Evolutionary conservation across 2,888 invertebrate genomes (phyloP).

Genomic region (Chalcis sispes): DNA sequence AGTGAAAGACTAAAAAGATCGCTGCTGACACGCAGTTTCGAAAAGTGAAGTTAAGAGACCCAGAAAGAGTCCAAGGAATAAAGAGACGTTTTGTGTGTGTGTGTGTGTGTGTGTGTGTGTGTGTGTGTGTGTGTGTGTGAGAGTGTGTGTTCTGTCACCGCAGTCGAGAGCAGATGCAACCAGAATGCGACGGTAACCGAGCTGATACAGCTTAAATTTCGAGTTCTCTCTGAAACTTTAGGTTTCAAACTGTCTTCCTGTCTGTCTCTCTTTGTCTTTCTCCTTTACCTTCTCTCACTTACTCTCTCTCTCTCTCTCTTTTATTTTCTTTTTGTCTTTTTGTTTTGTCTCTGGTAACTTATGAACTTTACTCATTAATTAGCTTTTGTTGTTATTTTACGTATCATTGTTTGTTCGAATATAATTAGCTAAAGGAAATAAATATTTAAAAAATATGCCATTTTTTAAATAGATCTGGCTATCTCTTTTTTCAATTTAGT

Average conservation of each 20-base stretch:
- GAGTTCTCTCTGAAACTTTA: slow-evolving; percentile 18
- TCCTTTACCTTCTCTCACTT: background rate
- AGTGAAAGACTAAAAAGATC: background rate
- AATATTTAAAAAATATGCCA: too few species aligned
- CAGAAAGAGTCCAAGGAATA: background rate
- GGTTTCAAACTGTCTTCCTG: slow-evolving; percentile 3
- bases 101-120: background rate
- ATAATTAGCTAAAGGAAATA: background rate
- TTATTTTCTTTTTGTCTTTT: background rate
- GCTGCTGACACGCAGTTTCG: background rate
- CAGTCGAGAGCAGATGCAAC: background rate
- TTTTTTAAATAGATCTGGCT: too few species aligned
- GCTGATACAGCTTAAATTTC: slow-evolving; percentile 35
- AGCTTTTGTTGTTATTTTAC: background rate
- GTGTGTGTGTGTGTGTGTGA: background rate
- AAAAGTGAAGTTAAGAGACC: background rate
- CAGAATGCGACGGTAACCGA: background rate
- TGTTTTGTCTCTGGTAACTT: too few species aligned
- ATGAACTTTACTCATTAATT: too few species aligned
- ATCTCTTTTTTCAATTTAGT: too few species aligned
- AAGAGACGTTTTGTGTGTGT: background rate
- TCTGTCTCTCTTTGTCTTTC: background rate
- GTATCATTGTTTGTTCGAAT: background rate
- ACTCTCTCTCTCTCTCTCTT: background rate
- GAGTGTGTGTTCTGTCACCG: background rate